Percentiles rank a stretch among this genome's conserved stretches.
phyloP scores from a whole-genome alignment of 2,113 vertebrate genomes.

The Ondatra zibethicus region DNA sequence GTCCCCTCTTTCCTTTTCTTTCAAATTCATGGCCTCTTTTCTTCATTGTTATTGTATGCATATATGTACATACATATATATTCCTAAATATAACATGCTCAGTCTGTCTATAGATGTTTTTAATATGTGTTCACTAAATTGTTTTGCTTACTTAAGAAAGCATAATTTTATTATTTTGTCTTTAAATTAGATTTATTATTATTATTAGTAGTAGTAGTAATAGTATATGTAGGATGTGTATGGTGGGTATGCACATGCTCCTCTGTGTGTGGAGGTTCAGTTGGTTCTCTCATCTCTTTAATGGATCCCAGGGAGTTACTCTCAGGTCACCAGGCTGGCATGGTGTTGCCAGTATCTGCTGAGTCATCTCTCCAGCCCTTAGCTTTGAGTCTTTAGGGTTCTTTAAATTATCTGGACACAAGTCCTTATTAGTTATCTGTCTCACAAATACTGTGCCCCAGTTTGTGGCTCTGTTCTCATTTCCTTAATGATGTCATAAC shows the following conservation, averaged over 20 bases:
- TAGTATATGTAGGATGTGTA: neutral
- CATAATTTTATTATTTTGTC: neutral
- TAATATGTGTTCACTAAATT: neutral
- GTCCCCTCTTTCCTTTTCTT: neutral
- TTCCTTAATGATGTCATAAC: neutral
- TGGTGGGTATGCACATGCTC: neutral
- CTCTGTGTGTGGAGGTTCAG: neutral
- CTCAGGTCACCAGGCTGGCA: neutral
- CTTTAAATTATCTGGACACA: neutral
- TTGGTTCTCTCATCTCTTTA: too few species aligned
- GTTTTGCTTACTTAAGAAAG: neutral
- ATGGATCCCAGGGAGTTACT: neutral
- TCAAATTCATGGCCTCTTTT: neutral
- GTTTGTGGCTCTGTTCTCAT: neutral
- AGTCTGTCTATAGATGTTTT: neutral
- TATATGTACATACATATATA: too few species aligned
- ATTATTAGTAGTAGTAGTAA: too few species aligned
- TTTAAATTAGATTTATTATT: neutral
- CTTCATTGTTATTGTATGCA: neutral
- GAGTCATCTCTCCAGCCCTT: neutral
- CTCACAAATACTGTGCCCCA: neutral
- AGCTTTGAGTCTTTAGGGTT: neutral
- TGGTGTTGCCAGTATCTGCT: neutral
- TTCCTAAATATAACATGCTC: neutral
- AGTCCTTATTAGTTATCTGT: neutral